These are phyloP conservation scores for Anomalospiza imberbis DNA, from an alignment of 2,797 vertebrate genomes.

Conservation along the genomic window DNA sequence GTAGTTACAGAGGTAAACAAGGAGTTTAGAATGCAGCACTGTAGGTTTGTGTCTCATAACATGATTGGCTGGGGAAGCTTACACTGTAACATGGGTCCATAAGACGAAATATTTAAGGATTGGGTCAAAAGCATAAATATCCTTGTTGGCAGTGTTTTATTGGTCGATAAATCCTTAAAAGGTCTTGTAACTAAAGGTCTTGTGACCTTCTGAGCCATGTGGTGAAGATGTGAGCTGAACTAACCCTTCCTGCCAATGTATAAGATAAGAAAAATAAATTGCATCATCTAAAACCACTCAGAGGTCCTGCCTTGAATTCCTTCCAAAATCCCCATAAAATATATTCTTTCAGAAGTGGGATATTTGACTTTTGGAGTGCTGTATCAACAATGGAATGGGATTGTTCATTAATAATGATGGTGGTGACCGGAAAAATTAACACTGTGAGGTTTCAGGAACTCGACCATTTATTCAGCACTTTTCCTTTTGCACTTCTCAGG, in stretches of 20 bases:
- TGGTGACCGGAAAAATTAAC: not conserved
- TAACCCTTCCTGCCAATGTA: not conserved
- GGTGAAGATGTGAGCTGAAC: not conserved
- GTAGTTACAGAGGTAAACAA: not conserved
- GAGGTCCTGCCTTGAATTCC: not conserved
- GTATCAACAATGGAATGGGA: not conserved
- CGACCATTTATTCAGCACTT: not conserved
- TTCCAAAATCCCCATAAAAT: not conserved
- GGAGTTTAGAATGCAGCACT: not conserved
- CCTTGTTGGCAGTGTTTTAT: not conserved
- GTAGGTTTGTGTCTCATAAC: not conserved
- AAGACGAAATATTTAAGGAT: not conserved
- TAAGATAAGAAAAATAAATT: not conserved
- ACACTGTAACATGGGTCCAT: not conserved
- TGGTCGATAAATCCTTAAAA: not conserved
- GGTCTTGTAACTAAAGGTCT: not conserved
- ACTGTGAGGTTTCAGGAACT: not conserved
- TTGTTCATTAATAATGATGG: not conserved
- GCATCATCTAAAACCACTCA: not conserved
- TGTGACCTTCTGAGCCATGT: not conserved
- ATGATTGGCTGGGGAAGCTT: not conserved
- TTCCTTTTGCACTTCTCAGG: not conserved
- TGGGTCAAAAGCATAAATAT: not conserved
- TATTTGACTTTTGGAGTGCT: not conserved
- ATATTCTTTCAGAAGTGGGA: not conserved